These are phyloP conservation scores for Mesodorylaimus sp. DNA, from an alignment of 2,888 invertebrate species.

Conservation along the genomic window DNA sequence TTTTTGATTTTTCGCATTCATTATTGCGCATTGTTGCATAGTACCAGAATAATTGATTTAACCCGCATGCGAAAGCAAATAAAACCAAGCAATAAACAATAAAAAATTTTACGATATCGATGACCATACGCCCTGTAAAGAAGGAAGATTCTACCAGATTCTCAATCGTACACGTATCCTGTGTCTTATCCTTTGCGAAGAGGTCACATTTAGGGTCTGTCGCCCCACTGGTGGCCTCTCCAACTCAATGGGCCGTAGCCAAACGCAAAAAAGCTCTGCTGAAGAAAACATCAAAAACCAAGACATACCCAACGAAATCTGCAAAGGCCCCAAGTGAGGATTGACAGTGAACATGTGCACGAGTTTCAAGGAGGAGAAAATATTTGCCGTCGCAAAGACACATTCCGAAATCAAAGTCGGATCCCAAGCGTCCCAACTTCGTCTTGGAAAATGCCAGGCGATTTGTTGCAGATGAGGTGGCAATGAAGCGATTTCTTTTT, in stretches of 20 bases:
- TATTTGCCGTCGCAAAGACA: constrained; percentile 92
- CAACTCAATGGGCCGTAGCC: too few species aligned
- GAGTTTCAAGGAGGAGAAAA: constrained; percentile 75
- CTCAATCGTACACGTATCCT: too few species aligned
- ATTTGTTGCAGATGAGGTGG: too few species aligned
- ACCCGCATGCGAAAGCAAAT: constrained; percentile 78
- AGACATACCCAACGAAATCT: constrained; percentile 57
- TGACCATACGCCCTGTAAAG: constrained; percentile 38
- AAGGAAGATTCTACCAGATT: too few species aligned
- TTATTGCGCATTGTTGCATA: constrained; percentile 51
- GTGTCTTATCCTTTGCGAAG: too few species aligned
- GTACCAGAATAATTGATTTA: constrained; percentile 77
- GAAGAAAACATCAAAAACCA: too few species aligned
- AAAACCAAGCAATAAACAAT: constrained; percentile 67
- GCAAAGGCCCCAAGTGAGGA: constrained; percentile 73
- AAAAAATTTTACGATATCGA: constrained; percentile 76
- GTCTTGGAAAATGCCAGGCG: constrained; percentile 54
- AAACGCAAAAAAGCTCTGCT: too few species aligned
- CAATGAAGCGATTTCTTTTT: too few species aligned
- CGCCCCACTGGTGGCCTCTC: too few species aligned
- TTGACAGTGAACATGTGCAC: constrained; percentile 80
- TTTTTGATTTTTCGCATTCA: constrained; percentile 12
- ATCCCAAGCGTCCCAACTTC: constrained; percentile 94
- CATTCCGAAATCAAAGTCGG: constrained; percentile 92
- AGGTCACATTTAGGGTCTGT: too few species aligned